A percentile compares a stretch with the other conserved stretches of the same genome.
phyloP scores from a whole-genome alignment of 1,140 invertebrate genomes.

The Steinernema khuongi region DNA sequence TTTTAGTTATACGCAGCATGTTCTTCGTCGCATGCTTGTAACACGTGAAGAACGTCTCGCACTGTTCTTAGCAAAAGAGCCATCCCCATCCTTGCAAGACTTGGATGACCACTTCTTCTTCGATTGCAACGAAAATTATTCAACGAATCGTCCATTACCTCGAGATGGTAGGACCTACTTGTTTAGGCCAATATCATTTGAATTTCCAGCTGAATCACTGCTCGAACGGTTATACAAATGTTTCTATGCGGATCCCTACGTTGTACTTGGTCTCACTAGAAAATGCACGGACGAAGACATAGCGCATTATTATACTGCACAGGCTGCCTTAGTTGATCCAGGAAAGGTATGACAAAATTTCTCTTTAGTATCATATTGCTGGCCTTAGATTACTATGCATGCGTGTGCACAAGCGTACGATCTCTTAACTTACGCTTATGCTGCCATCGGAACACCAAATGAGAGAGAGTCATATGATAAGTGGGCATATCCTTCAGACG shows the following conservation, averaged over 20 bases:
- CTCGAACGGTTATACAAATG: conserved; percentile 1
- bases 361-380: background rate
- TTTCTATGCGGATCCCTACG: conserved; percentile 6
- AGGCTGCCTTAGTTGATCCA: background rate
- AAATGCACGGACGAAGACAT: background rate
- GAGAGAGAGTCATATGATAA: background rate
- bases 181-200: background rate
- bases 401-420: conserved; percentile 1
- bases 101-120: background rate
- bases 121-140: background rate
- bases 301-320: background rate
- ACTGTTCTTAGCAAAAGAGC: background rate
- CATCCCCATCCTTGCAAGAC: background rate
- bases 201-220: background rate
- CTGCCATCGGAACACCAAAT: background rate
- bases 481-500: background rate
- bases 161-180: background rate
- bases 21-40: background rate
- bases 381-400: background rate
- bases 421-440: background rate
- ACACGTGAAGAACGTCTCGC: background rate
- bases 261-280: background rate
- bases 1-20: background rate
- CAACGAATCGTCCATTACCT: background rate
- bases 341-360: background rate